These are phyloP conservation scores for Alectoris magna DNA, from an alignment of 2,797 vertebrate genomes.

Conservation along the genomic window DNA sequence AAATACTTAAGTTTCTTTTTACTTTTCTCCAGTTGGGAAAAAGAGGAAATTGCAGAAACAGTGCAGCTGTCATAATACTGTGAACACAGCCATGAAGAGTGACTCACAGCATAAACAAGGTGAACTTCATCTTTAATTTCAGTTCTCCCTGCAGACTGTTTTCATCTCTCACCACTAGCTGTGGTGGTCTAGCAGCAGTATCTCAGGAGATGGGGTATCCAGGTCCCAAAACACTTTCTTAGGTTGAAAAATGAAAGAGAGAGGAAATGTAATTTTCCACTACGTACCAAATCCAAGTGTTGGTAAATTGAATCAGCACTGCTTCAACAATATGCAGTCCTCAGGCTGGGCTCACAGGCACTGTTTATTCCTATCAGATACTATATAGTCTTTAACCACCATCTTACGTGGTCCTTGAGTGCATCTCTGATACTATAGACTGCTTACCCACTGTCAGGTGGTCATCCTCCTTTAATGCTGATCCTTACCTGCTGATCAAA, in stretches of 20 bases:
- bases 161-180: not conserved
- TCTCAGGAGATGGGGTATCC: not conserved
- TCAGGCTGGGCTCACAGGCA: not conserved
- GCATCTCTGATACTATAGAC: not conserved
- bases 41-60: slow-evolving; percentile 22
- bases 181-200: not conserved
- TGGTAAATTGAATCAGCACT: not conserved
- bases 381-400: not conserved
- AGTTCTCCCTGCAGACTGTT: not conserved
- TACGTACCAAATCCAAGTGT: not conserved
- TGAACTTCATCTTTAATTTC: slow-evolving; percentile 27
- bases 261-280: not conserved
- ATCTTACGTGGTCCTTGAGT: not conserved
- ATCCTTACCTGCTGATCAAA: slow-evolving; percentile 11
- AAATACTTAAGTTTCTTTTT: slow-evolving; percentile 20
- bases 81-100: slow-evolving; percentile 40
- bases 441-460: not conserved
- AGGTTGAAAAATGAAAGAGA: not conserved
- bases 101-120: slow-evolving; percentile 46
- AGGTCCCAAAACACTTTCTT: not conserved
- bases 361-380: not conserved
- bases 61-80: slow-evolving; percentile 50
- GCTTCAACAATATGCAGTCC: not conserved
- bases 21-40: slow-evolving; percentile 19
- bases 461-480: not conserved